These are phyloP conservation scores for Drosophila miranda DNA, from an alignment of 1,140 invertebrate genomes.

Conservation along the genomic window DNA sequence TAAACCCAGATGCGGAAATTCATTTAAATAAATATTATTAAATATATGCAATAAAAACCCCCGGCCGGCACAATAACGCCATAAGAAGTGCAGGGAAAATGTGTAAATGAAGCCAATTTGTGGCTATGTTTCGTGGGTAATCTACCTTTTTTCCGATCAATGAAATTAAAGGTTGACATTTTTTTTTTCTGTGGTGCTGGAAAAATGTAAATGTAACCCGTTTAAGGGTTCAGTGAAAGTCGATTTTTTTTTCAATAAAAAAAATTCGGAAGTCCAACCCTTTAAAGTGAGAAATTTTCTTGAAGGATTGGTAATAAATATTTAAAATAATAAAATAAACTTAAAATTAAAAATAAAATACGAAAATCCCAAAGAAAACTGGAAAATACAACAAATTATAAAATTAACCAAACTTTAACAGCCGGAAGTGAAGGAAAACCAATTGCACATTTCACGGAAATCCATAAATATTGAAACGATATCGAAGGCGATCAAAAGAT, in stretches of 20 bases:
- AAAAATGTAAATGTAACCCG: constrained; percentile 16
- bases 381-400: no score
- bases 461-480: background rate
- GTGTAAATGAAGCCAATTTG: constrained; percentile 42
- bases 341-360: background rate
- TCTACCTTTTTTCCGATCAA: constrained; percentile 26
- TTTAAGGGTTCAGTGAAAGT: background rate
- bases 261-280: no score
- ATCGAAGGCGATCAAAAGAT: constrained; percentile 14
- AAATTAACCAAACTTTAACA: no score
- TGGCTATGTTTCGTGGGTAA: background rate
- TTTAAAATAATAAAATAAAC: no score
- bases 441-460: background rate
- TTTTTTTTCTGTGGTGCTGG: background rate
- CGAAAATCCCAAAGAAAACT: no score
- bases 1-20: constrained; percentile 22
- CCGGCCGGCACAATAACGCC: constrained; percentile 3
- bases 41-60: constrained; percentile 4
- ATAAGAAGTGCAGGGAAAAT: constrained; percentile 33
- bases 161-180: constrained; percentile 21
- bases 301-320: no score
- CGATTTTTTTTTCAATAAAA: background rate
- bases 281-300: no score
- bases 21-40: constrained; percentile 40
- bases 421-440: no score